Evolutionary conservation across 2,888 invertebrate species (phyloP), one percentile per base, ranked within the genome.

Genomic region (Unio delphinus): DNA sequence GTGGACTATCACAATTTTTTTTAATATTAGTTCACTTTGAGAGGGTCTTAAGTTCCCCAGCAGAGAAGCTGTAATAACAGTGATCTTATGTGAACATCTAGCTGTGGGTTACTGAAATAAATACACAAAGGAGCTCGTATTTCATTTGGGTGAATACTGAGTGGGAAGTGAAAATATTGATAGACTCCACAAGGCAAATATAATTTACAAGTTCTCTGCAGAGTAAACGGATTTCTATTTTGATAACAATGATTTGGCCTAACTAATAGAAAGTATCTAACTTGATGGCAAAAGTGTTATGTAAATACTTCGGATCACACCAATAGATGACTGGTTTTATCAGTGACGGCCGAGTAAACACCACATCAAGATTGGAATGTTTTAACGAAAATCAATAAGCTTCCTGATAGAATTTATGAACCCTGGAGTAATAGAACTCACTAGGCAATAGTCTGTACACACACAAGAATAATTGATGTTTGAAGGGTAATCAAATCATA

Each of bases 191-290:
- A 65, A 65, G 59, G 65, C 65, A 65, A 65, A 65, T 65, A 65
- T 65, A 65, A 65, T 65, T 59, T 65, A 65, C 65, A 59, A 34
- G 59, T 59, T 30, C 58, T 65, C 60, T 30, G 65, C 60, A 59
- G 54, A 59, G 65, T 65, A 65, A 65, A 65, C 65, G 57, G 65
- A 65, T 65, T 65, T 65, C 65, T 59, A 65, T 65, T 65, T 65
- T 65, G 45, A 65, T 65, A 65, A 65, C 65, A 65, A 65, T 65
- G 65, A 65, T 59, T 60, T 34, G 65, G 58, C 59, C 56, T 26
- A 54, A 57, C 45, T 60, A 60, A 65, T 59, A 65, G 58, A 65
- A 65, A 59, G 65, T 65, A 65, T 59, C 65, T 45, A 65, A 60
- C 45, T 59, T 65, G 65, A 65, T 65, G 59, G 60, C 58, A 23